A percentile compares a stretch with the other conserved stretches of the same genome.
These are phyloP conservation scores for Acleris sparsana DNA, from an alignment of 2,888 invertebrate species.

Conservation along the genomic window DNA sequence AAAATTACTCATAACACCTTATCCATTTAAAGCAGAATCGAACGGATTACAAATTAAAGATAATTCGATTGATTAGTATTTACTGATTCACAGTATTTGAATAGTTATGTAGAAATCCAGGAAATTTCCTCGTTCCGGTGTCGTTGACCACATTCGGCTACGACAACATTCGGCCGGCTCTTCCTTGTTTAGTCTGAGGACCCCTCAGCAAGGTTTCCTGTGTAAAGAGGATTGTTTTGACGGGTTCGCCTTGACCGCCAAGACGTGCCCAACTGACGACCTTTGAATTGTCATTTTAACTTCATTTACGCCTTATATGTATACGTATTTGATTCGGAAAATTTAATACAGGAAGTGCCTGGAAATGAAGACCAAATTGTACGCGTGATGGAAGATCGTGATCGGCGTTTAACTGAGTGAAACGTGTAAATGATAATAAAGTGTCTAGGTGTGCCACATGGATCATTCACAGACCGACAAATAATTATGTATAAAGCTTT, in stretches of 20 bases:
- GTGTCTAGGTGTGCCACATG: too few relatives aligned
- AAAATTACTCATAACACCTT: constrained; percentile 9
- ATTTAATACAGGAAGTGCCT: constrained; percentile 8
- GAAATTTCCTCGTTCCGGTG: constrained; percentile 58
- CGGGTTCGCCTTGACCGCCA: constrained; percentile 61
- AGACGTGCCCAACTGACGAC: constrained; percentile 57
- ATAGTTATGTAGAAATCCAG: constrained; percentile 18
- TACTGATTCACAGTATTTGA: constrained; percentile 10
- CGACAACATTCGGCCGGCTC: constrained; percentile 32
- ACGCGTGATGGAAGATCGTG: not conserved
- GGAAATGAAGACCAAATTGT: constrained; percentile 20
- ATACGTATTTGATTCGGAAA: constrained; percentile 22
- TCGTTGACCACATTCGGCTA: constrained; percentile 52
- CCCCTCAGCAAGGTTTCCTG: constrained; percentile 32
- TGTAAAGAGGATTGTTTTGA: constrained; percentile 51
- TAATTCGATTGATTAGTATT: constrained; percentile 12
- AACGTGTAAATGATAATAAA: too few relatives aligned
- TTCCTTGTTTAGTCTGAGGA: constrained; percentile 48
- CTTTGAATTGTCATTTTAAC: constrained; percentile 54
- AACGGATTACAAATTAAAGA: constrained; percentile 22
- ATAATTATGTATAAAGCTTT: too few relatives aligned
- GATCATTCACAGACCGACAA: too few relatives aligned
- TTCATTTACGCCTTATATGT: constrained; percentile 36
- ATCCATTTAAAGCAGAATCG: not conserved
- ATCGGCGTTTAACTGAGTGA: not conserved